Conservation (phyloP, 2,888 invertebrate species). For the Phengaris arion region DNA sequence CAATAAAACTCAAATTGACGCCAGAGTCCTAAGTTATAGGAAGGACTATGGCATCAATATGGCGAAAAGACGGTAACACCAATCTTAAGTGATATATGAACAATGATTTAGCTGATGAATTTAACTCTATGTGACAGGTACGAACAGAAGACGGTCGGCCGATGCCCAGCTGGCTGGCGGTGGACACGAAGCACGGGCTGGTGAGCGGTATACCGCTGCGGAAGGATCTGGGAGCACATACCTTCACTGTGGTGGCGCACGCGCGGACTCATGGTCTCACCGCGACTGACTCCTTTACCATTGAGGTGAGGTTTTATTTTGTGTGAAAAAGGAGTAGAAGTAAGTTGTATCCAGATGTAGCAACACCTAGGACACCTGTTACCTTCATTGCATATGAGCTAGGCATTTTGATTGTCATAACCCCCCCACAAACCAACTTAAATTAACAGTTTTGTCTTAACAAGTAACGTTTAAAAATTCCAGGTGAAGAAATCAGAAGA, state of each 20-base stretch:
- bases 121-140: slow-evolving; percentile 48
- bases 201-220: slow-evolving; percentile 86
- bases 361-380: too few species aligned
- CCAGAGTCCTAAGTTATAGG: too few species aligned
- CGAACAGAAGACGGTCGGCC: slow-evolving; percentile 64
- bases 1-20: too few species aligned
- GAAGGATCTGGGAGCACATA: slow-evolving; percentile 83
- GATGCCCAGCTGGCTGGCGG: slow-evolving; percentile 84
- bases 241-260: slow-evolving; percentile 80
- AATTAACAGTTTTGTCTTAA: too few species aligned
- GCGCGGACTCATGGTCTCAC: slow-evolving; percentile 72
- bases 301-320: slow-evolving; percentile 73
- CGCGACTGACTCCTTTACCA: slow-evolving; percentile 83
- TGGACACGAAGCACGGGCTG: slow-evolving; percentile 83
- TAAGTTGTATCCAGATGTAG: too few species aligned
- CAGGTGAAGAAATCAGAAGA: slow-evolving; percentile 70
- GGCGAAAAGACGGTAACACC: too few species aligned
- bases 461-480: slow-evolving; percentile 32
- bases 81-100: too few species aligned
- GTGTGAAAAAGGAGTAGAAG: too few species aligned
- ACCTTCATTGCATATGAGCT: too few species aligned
- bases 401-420: too few species aligned
- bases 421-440: too few species aligned
- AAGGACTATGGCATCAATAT: too few species aligned
- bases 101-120: background rate